phyloP scores from a whole-genome alignment of 2,113 vertebrate genomes.

The Pelodiscus sinensis region DNA sequence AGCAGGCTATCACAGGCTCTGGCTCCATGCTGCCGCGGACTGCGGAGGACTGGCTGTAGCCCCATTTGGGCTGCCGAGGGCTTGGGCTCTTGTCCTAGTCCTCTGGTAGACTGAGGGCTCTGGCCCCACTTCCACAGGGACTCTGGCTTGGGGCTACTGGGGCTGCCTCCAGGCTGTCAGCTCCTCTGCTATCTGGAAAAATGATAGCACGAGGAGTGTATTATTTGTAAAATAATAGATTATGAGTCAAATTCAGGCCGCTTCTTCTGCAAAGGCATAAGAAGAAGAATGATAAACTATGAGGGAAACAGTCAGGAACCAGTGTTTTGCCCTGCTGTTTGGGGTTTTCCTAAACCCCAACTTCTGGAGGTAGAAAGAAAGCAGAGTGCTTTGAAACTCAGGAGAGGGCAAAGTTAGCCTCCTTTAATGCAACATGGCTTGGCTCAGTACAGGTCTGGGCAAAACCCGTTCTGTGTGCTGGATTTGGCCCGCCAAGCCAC shows the following conservation, averaged over 20 bases:
- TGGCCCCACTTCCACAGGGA: too few species aligned
- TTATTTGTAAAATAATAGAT: not conserved
- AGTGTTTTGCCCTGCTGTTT: not conserved
- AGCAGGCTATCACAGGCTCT: too few species aligned
- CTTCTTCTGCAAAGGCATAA: not conserved
- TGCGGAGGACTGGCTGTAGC: too few species aligned
- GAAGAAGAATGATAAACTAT: not conserved
- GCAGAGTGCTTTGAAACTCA: not conserved
- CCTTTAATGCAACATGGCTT: not conserved
- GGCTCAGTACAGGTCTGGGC: too few species aligned
- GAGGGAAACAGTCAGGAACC: not conserved
- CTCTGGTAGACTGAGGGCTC: too few species aligned
- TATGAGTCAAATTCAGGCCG: not conserved
- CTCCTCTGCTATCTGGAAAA: not conserved
- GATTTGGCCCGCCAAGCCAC: too few species aligned
- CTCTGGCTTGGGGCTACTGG: too few species aligned
- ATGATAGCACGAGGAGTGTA: not conserved
- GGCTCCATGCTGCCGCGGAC: too few species aligned
- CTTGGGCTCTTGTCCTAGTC: too few species aligned
- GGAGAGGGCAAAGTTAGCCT: not conserved
- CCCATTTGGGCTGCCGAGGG: too few species aligned
- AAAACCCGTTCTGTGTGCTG: too few species aligned
- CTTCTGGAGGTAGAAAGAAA: not conserved
- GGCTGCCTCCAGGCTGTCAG: too few species aligned
- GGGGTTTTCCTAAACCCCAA: not conserved